Evolutionary conservation across 2,888 invertebrate genomes (phyloP).

Genomic region (Amphiduros pacificus): DNA sequence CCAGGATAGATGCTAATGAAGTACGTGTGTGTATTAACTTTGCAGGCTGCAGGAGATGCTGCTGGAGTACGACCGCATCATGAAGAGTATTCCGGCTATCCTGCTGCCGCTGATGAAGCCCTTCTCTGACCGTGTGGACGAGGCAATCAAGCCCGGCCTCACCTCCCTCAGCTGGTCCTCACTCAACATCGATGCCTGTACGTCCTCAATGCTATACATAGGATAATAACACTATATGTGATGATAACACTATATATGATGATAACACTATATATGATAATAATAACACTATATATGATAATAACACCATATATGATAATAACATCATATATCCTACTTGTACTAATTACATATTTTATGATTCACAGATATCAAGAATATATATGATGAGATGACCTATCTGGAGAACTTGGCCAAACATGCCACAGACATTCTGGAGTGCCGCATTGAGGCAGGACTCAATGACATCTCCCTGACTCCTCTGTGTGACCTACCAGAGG

Average conservation of each 20-base stretch:
- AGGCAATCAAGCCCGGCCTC: slow-evolving; percentile 80
- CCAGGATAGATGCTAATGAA: background rate
- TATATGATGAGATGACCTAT: slow-evolving; percentile 46
- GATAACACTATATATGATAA: no score
- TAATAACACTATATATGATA: no score
- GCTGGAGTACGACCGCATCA: slow-evolving; percentile 52
- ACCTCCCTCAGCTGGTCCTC: slow-evolving; percentile 83
- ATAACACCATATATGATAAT: no score
- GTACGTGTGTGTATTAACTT: background rate
- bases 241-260: no score
- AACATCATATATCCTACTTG: no score
- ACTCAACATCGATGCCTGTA: slow-evolving; percentile 66
- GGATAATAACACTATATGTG: no score
- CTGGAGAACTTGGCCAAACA: slow-evolving; percentile 61
- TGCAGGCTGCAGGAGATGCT: slow-evolving; percentile 57
- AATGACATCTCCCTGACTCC: slow-evolving; percentile 84
- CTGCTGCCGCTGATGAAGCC: slow-evolving; percentile 88
- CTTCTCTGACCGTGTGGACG: slow-evolving; percentile 82
- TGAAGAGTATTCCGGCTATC: slow-evolving; percentile 67
- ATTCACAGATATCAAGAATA: slow-evolving; percentile 47
- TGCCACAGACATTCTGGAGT: slow-evolving; percentile 87
- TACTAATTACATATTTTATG: slow-evolving; percentile 5
- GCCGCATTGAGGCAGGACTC: slow-evolving; percentile 85
- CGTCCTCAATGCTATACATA: no score
- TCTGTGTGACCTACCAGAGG: slow-evolving; percentile 78